Base-by-base conservation (phyloP, 35 echinoderm and acorn worm genomes). In the Holothuria glaberrima region DNA sequence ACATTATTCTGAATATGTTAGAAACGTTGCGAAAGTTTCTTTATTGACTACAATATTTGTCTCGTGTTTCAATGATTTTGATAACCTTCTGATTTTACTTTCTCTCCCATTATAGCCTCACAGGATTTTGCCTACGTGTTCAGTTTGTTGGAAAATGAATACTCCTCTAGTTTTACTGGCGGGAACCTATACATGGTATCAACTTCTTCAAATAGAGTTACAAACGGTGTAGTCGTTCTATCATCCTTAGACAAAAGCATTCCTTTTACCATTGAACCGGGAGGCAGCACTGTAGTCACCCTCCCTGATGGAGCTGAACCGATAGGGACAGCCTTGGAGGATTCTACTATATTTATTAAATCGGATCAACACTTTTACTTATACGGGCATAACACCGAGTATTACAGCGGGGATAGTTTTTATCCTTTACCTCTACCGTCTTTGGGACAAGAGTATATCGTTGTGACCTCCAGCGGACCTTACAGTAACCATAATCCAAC, bases 331-430 rank as follows among this genome's bases (percentile, higher is more conserved):
- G 29, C 5, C 50, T 48, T 41, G 13, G 21, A 48, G n/a, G 1
- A 3, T 22, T 48, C 74, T 25, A 78, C 74, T 3, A 22, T 78
- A n/a, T 78, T n/a, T 26, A 35, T 78, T 29, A 30, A 78, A 24
- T 30, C 74, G 6, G 74, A 78, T 17, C 74, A 78, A 48, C 74
- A 78, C 26, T 24, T 78, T n/a, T 78, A 78, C 44, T 4, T 78
- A 0, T 78, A 78, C 19, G 74, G 74, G 4, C 50, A 19, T 9
- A 48, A 41, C 20, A 10, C 38, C 9, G 44, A 78, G 9, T 14
- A 0, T 0, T 41, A 24, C 6, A 78, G 38, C 14, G 50, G 20
- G 31, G 74, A 78, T 24, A 78, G 74, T 38, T 78, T 78, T 48
- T 78, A 78, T 33, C 36, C 38, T 10, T 78, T 78, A 78, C 74